Evolutionary conservation across 1,140 invertebrate genomes (phyloP).

Genomic region (Drosophila carrolli): DNA sequence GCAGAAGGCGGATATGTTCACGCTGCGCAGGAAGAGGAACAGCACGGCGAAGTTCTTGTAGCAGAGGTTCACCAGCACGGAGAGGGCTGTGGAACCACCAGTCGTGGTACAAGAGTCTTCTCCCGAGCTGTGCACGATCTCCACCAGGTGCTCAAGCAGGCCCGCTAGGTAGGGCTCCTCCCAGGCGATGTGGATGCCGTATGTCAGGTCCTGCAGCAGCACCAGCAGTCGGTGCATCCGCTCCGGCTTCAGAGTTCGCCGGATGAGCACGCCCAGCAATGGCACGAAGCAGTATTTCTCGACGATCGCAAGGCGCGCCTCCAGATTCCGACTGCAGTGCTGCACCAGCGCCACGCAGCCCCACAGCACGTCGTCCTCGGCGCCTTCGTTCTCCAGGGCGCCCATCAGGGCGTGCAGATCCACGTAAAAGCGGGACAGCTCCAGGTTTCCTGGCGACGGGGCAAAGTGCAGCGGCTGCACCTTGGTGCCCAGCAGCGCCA

Average conservation of each 20-base stretch:
- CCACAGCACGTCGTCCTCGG: slow-evolving; percentile 84
- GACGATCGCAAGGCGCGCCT: slow-evolving; percentile 85
- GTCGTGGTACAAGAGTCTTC: slow-evolving; percentile 9
- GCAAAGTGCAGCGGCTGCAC: slow-evolving; percentile 64
- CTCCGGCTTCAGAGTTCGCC: slow-evolving; percentile 60
- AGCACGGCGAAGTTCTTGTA: slow-evolving; percentile 87
- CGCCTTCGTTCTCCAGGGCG: slow-evolving; percentile 62
- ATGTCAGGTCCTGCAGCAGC: slow-evolving; percentile 86
- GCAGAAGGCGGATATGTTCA: slow-evolving; percentile 85
- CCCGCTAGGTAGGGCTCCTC: slow-evolving; percentile 86
- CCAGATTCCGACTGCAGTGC: slow-evolving; percentile 85
- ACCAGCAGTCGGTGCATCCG: slow-evolving; percentile 85
- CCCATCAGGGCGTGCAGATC: slow-evolving; percentile 81
- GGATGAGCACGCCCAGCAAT: slow-evolving; percentile 85
- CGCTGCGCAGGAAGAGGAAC: slow-evolving; percentile 86
- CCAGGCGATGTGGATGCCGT: slow-evolving; percentile 87
- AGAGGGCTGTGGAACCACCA: slow-evolving; percentile 81
- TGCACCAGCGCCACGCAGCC: slow-evolving; percentile 85
- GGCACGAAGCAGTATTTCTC: slow-evolving; percentile 86
- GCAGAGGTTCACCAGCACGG: slow-evolving; percentile 87
- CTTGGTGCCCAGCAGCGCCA: slow-evolving; percentile 69
- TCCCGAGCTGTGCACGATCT: slow-evolving; percentile 67
- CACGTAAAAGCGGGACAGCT: slow-evolving; percentile 72
- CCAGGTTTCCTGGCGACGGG: slow-evolving; percentile 54
- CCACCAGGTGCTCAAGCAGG: slow-evolving; percentile 85